These are phyloP conservation scores for Xiphorhynchus erythropygius DNA, from an alignment of 2,797 vertebrate species.

Conservation along the genomic window DNA sequence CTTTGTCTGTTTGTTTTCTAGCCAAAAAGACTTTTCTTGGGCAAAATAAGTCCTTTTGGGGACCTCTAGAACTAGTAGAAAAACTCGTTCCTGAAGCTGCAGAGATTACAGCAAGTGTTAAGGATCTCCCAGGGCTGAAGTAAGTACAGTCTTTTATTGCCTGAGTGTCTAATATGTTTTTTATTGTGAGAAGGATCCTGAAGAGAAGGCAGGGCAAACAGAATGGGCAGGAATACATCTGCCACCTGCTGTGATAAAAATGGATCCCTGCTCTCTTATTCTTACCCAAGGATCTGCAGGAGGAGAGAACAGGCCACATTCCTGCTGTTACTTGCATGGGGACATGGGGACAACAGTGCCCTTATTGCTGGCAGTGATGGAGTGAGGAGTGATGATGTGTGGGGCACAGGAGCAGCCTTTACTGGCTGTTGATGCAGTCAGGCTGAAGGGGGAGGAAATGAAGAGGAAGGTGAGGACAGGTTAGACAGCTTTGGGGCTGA, in stretches of 20 bases:
- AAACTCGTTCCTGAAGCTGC: constrained; percentile 96
- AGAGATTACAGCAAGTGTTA: constrained; percentile 97
- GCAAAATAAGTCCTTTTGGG: constrained; percentile 99
- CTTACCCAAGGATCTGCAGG: not conserved
- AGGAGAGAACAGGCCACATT: not conserved
- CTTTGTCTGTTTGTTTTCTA: constrained; percentile 50
- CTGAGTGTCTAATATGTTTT: rapidly evolving
- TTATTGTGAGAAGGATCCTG: not conserved
- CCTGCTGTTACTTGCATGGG: rapidly evolving
- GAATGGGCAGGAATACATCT: not conserved
- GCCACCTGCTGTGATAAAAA: not conserved
- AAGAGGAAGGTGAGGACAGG: not conserved
- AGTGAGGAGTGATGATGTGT: rapidly evolving
- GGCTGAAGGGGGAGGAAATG: not conserved
- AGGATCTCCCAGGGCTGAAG: constrained; percentile 97
- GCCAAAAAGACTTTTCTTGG: constrained; percentile 98
- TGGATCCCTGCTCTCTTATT: not conserved
- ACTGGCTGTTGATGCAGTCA: not conserved
- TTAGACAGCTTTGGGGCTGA: not conserved
- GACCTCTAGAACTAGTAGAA: constrained; percentile 96
- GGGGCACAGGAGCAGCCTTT: not conserved
- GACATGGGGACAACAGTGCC: rapidly evolving
- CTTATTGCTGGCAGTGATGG: not conserved
- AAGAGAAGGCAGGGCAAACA: not conserved
- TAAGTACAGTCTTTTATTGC: constrained; percentile 71